Percentiles rank a stretch among this genome's conserved stretches.
Evolutionary conservation across 2,797 vertebrate species (phyloP).

Genomic region (Leptoclinus maculatus): DNA sequence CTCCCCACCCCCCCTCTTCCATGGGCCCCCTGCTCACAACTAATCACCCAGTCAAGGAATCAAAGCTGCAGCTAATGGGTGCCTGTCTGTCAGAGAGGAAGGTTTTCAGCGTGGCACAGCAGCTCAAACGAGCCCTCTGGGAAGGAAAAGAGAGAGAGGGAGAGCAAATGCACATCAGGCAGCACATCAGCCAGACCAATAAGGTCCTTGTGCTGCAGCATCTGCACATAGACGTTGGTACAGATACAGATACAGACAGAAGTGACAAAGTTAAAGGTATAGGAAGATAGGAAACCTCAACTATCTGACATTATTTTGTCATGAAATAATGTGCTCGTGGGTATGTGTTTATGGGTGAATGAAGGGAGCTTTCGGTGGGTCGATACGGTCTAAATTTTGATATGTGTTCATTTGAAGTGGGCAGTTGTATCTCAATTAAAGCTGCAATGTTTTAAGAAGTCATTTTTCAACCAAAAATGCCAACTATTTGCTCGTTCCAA

Average conservation of each 20-base stretch:
- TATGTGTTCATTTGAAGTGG: not conserved
- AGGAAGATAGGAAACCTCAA: not conserved
- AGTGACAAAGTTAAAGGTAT: not conserved
- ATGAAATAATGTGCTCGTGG: not conserved
- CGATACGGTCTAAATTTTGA: not conserved
- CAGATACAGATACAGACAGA: not conserved
- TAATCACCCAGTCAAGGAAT: constrained; percentile 73
- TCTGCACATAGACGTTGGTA: not conserved
- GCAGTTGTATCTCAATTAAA: not conserved
- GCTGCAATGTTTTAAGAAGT: not conserved
- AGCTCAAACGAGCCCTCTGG: constrained; percentile 54
- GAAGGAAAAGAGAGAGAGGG: constrained; percentile 26
- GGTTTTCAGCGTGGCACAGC: constrained; percentile 41
- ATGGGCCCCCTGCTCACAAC: constrained; percentile 53
- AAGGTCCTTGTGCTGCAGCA: constrained; percentile 10
- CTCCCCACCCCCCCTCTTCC: constrained; percentile 5
- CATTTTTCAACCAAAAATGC: not conserved
- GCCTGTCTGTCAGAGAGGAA: constrained; percentile 62
- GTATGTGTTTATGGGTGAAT: not conserved
- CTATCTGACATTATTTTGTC: not conserved
- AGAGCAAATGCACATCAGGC: constrained; percentile 22
- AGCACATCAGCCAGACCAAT: not conserved
- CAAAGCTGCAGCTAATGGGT: constrained; percentile 75
- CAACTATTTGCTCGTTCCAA: not conserved
- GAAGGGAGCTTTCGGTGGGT: not conserved